Evolutionary conservation across 2,113 vertebrate species (phyloP).

Genomic region (Aphyosemion australe): DNA sequence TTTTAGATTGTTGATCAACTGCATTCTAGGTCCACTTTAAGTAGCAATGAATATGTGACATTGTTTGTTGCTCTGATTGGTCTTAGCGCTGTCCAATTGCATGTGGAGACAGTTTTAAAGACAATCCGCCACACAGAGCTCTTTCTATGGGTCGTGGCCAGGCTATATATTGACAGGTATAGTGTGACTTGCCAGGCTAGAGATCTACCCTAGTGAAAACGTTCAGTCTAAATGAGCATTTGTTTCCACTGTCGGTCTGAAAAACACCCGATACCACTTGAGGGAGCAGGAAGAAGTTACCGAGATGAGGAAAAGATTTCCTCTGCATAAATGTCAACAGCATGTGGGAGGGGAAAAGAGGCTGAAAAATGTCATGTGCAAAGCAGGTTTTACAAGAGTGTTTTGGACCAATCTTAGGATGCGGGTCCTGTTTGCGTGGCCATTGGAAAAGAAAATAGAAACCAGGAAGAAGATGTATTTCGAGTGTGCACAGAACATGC

Average conservation of each 20-base stretch:
- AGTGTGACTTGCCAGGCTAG: too few species aligned
- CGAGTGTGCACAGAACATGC: background rate
- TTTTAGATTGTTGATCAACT: too few species aligned
- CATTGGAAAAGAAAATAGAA: background rate
- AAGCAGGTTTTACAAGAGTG: constrained; percentile 7
- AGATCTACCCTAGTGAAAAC: background rate
- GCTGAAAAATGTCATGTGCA: background rate
- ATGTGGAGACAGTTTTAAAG: too few species aligned
- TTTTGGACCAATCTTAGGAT: constrained; percentile 6
- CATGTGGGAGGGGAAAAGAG: constrained; percentile 8
- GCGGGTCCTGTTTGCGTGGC: background rate
- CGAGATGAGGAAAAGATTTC: constrained; percentile 13
- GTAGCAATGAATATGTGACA: too few species aligned
- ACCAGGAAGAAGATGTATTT: constrained; percentile 6
- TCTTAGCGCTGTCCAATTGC: too few species aligned
- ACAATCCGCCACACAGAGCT: too few species aligned
- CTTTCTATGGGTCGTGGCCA: too few species aligned
- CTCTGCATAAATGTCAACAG: constrained; percentile 28
- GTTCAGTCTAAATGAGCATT: constrained; percentile 5
- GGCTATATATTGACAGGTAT: too few species aligned
- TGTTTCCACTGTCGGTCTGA: constrained; percentile 10
- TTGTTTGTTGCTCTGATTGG: too few species aligned
- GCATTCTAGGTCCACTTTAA: too few species aligned
- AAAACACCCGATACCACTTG: constrained; percentile 10
- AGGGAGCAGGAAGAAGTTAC: constrained; percentile 8